A percentile compares a stretch with the other conserved stretches of the same genome.
Conservation (phyloP, 2,113 vertebrate genomes). For the Ibidorhyncha struthersii region DNA sequence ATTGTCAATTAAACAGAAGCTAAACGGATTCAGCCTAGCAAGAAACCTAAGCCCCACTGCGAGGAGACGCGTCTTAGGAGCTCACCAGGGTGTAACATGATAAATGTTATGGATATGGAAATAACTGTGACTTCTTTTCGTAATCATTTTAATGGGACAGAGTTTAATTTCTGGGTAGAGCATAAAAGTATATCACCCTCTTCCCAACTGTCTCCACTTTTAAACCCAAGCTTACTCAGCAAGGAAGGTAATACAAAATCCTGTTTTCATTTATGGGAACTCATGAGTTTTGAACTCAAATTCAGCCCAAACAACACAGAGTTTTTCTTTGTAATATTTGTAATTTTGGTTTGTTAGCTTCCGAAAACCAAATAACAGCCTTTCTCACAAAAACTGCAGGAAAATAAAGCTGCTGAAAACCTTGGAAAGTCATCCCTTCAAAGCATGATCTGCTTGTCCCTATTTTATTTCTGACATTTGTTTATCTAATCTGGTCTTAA, state of each 20-base stretch:
- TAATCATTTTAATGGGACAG: neutral
- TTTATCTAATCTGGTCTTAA: neutral
- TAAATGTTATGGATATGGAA: neutral
- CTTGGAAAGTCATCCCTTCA: neutral
- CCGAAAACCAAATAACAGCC: neutral
- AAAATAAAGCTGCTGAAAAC: neutral
- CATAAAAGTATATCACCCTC: neutral
- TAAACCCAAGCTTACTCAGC: neutral
- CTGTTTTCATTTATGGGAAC: neutral
- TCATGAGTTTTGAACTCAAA: neutral
- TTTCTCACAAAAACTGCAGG: neutral
- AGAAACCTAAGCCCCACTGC: neutral
- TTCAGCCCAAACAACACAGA: neutral
- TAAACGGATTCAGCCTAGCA: neutral
- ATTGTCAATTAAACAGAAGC: neutral
- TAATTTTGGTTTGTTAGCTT: neutral
- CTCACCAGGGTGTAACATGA: neutral
- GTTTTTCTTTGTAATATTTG: neutral
- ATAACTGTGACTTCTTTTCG: neutral
- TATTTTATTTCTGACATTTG: neutral
- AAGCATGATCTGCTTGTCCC: neutral
- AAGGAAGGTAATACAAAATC: neutral
- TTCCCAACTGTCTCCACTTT: neutral
- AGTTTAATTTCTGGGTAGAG: neutral
- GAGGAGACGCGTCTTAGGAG: neutral